phyloP scores from a whole-genome alignment of 1,140 invertebrate genomes.

The Aphidius gifuensis region DNA sequence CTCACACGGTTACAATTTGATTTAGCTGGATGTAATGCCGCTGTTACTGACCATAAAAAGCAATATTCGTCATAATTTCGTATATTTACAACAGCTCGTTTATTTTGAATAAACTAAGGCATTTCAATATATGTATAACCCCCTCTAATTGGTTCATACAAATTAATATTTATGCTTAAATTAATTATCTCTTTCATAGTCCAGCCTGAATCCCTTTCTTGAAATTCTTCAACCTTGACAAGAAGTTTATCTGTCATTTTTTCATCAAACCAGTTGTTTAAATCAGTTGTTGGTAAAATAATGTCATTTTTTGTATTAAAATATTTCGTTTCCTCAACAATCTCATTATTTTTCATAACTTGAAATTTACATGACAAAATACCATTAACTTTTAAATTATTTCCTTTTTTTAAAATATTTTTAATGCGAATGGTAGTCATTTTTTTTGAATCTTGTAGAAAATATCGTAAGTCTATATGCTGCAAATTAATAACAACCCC shows the following conservation, averaged over 20 bases:
- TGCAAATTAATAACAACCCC: slow-evolving; percentile 19
- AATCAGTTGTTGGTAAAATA: slow-evolving; percentile 20
- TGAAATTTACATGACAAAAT: slow-evolving; percentile 21
- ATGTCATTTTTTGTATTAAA: slow-evolving; percentile 24
- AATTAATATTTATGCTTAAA: slow-evolving; percentile 26
- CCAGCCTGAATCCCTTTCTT: slow-evolving; percentile 28
- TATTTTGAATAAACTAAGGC: slow-evolving; percentile 22
- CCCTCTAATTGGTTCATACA: slow-evolving; percentile 24
- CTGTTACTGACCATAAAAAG: slow-evolving; percentile 23
- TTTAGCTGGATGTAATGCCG: slow-evolving; percentile 13
- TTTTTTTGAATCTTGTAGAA: slow-evolving; percentile 16
- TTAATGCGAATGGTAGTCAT: not conserved
- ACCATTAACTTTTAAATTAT: slow-evolving; percentile 23
- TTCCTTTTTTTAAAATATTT: slow-evolving; percentile 12
- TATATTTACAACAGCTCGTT: slow-evolving; percentile 28
- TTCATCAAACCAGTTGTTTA: slow-evolving; percentile 18
- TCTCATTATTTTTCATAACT: slow-evolving; percentile 15
- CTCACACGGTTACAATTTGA: slow-evolving; percentile 2
- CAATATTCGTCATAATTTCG: slow-evolving; percentile 18
- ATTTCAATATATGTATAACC: slow-evolving; percentile 24
- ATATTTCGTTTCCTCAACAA: slow-evolving; percentile 17
- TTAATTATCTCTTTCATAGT: slow-evolving; percentile 26
- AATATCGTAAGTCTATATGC: slow-evolving; percentile 16
- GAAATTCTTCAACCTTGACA: slow-evolving; percentile 24
- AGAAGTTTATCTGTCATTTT: slow-evolving; percentile 17